Evolutionary conservation across 2,113 vertebrate genomes (phyloP), one percentile per base, ranked within the genome.

Genomic region (Gadus macrocephalus): DNA sequence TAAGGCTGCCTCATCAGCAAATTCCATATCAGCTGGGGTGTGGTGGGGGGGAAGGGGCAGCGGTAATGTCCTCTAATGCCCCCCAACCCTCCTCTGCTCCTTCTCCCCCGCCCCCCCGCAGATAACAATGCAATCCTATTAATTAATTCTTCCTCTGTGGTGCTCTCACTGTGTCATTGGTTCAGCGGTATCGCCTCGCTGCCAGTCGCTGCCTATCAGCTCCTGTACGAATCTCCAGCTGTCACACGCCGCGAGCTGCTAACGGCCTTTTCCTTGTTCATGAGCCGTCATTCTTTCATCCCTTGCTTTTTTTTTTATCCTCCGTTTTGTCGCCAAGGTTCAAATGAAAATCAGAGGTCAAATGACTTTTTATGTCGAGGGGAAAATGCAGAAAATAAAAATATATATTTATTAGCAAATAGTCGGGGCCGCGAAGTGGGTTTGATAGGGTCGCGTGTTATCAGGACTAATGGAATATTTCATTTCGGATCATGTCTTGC

Each of bases 271-370:
- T 64, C 79, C 72, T 80, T 74, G 42, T 49, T 49, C 42, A 74
- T 81, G 71, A 78, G 81, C 83, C 86, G 87, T 90, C 90, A 71
- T 81, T 56, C 81, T 58, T 81, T 86, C 83, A 64, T 74, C 64
- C 38, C 73, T 71, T 69, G 25, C 25, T 25, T 7, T 35, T 35
- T 31, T 5, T 35, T 35, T 35, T 1, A 35, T 4, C 31, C 6
- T 35, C 31, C 31, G 4, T 35, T 35, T 35, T 35, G 31, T 78
- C 58, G 7, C 69, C 75, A 76, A 79, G 79, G 80, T 78, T 83
- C 76, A 86, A 78, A 78, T 81, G 77, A 82, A 78, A 84, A 81
- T 85, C 85, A 89, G 87, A 89, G 88, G 81, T 86, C 74, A 17
- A 77, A 87, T 74, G 77, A 70, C 69, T 74, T 78, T 76, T 49